These are phyloP conservation scores for Oxycera nigricornis DNA, from an alignment of 2,888 invertebrate genomes.

Conservation along the genomic window DNA sequence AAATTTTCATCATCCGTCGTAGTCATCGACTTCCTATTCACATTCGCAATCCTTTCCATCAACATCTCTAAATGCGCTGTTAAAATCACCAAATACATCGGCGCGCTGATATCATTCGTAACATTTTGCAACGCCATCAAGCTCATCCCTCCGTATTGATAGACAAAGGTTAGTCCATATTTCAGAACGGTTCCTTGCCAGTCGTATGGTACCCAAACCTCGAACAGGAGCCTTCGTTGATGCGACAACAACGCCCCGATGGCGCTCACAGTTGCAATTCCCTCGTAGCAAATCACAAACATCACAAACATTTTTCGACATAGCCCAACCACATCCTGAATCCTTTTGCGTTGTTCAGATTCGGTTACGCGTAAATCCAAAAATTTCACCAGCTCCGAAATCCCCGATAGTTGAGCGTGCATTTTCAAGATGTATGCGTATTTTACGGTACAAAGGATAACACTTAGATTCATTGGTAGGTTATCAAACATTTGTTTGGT, in stretches of 20 bases:
- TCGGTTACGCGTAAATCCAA: not conserved
- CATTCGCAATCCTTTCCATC: constrained; percentile 47
- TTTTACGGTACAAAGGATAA: not conserved
- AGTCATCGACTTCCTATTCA: too few species aligned
- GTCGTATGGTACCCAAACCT: constrained; percentile 48
- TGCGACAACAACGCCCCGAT: not conserved
- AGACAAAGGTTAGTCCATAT: constrained; percentile 43
- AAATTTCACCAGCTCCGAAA: not conserved
- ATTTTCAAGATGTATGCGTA: not conserved
- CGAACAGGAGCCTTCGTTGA: constrained; percentile 44
- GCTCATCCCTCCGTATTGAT: constrained; percentile 40
- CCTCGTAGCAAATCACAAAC: not conserved
- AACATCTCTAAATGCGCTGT: constrained; percentile 49
- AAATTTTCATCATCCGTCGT: constrained; percentile 27
- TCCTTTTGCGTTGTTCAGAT: not conserved
- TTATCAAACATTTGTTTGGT: constrained; percentile 3
- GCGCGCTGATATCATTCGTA: constrained; percentile 48
- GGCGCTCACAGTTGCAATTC: not conserved
- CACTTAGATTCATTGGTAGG: constrained; percentile 10
- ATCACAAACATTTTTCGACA: not conserved
- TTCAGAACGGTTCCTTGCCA: constrained; percentile 40
- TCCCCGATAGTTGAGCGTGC: not conserved
- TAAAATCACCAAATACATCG: constrained; percentile 48
- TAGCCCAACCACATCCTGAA: not conserved
- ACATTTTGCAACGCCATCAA: constrained; percentile 45